Percentiles rank a stretch among this genome's conserved stretches.
Evolutionary conservation across 2,113 vertebrate species (phyloP).

Genomic region (Phodopus roborovskii): DNA sequence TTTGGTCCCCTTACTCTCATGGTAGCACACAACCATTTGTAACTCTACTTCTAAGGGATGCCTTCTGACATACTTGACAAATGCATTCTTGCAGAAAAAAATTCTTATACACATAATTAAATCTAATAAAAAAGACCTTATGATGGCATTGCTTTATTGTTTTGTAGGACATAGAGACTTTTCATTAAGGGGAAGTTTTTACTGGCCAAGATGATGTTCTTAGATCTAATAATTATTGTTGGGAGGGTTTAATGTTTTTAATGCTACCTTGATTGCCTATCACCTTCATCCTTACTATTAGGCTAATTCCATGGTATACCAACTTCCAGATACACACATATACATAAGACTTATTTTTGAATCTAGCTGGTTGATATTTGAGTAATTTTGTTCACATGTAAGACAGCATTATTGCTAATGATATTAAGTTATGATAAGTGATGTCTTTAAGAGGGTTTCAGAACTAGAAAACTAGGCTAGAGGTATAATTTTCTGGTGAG

Average conservation of each 20-base stretch:
- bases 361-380: constrained; percentile 47
- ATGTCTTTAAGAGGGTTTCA: constrained; percentile 42
- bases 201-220: background rate
- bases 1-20: background rate
- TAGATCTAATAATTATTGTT: background rate
- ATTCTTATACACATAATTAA: background rate
- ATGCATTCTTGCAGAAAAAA: background rate
- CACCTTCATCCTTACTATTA: constrained; percentile 20
- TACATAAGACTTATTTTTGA: constrained; percentile 14
- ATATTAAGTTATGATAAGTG: background rate
- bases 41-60: background rate
- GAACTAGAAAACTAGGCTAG: constrained; percentile 4
- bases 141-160: background rate
- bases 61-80: background rate
- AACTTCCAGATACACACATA: background rate
- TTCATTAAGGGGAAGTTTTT: background rate
- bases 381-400: constrained; percentile 39
- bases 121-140: background rate
- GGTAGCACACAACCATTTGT: background rate
- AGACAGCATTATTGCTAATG: background rate
- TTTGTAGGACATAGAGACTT: background rate
- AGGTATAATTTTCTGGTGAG: constrained; percentile 43
- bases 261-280: background rate
- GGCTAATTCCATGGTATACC: background rate
- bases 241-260: constrained; percentile 3